Conservation (phyloP, 2,888 invertebrate species). For the Erannis defoliaria region DNA sequence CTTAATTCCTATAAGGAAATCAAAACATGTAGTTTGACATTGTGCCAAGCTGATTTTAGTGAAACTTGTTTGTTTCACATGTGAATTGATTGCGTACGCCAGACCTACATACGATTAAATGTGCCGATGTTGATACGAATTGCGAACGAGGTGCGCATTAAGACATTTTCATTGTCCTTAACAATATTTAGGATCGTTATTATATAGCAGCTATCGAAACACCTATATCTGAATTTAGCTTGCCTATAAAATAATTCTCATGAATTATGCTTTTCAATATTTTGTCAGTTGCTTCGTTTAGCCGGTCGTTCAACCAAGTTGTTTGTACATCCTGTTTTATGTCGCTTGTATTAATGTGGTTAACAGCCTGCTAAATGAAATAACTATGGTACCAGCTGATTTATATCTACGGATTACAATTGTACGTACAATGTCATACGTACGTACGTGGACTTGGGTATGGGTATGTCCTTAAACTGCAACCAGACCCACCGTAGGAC, state of each 20-base stretch:
- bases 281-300: conserved; percentile 58
- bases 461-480: no score
- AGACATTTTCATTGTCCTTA: conserved; percentile 15
- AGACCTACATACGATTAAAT: conserved; percentile 28
- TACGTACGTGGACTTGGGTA: no score
- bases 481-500: no score
- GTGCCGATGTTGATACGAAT: conserved; percentile 12
- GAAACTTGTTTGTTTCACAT: conserved; percentile 19
- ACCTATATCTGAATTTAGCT: conserved; percentile 44
- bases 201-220: neutral
- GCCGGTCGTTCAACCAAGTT: conserved; percentile 74
- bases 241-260: conserved; percentile 60
- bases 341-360: conserved; percentile 14
- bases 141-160: conserved; percentile 32
- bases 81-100: conserved; percentile 29
- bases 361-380: conserved; percentile 12
- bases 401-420: neutral
- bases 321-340: conserved; percentile 54
- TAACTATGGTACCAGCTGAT: conserved; percentile 13
- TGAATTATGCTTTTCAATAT: conserved; percentile 61
- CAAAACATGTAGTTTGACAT: conserved; percentile 57
- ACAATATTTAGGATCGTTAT: neutral
- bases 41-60: conserved; percentile 53
- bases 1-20: conserved; percentile 52
- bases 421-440: neutral